A percentile compares a stretch with the other conserved stretches of the same genome.
phyloP scores from a whole-genome alignment of 2,888 invertebrate genomes.

The Pterobdella sp. region DNA sequence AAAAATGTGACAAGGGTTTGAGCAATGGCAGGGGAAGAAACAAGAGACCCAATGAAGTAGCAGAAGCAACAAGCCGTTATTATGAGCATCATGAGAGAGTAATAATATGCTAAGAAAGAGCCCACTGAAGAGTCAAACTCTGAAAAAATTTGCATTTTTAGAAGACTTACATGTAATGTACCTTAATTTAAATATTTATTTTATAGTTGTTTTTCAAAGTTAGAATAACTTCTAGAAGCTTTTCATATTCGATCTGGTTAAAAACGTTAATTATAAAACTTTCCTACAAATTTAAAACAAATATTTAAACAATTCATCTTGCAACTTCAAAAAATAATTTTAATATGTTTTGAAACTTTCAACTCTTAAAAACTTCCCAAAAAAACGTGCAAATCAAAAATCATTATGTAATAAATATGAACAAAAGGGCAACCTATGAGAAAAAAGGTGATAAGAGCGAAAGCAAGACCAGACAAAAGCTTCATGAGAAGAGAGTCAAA shows the following conservation, averaged over 20 bases:
- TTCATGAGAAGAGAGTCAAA: conserved; percentile 48
- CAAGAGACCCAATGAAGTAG: not conserved
- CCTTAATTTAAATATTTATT: too few species aligned
- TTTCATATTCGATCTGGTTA: too few species aligned
- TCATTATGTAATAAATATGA: not conserved
- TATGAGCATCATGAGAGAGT: not conserved
- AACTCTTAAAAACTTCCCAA: too few species aligned
- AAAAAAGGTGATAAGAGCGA: conserved; percentile 43
- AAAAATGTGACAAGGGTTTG: not conserved
- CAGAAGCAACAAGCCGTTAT: conserved; percentile 2
- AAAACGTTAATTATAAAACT: too few species aligned
- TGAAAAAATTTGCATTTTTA: not conserved
- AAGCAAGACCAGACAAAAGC: conserved; percentile 42
- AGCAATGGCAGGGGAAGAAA: not conserved
- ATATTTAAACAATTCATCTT: not conserved
- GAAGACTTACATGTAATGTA: too few species aligned
- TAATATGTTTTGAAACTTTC: too few species aligned
- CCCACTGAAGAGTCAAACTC: not conserved
- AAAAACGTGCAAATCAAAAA: not conserved
- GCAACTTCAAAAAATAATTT: not conserved
- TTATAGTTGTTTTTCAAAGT: too few species aligned
- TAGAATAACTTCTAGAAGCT: too few species aligned
- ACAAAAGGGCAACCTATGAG: conserved; percentile 43
- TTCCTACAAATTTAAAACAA: too few species aligned
- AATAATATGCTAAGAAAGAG: not conserved